Conservation (phyloP, 1,140 invertebrate species). For the Papilio helenus region DNA sequence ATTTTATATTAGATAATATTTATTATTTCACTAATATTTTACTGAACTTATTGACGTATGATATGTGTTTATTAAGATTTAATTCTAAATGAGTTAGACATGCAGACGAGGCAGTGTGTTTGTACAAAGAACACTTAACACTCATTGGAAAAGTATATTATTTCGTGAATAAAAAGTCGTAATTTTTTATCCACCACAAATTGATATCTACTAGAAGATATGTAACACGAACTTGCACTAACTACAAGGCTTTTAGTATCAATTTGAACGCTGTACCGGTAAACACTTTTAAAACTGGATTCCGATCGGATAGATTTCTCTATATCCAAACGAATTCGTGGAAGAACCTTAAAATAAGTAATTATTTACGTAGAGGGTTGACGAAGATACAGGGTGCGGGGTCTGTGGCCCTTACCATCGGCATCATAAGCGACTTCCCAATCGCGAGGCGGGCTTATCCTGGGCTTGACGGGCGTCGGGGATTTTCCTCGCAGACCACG, state of each 20-base stretch:
- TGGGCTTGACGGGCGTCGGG: slow-evolving; percentile 87
- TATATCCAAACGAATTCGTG: slow-evolving; percentile 32
- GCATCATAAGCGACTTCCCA: slow-evolving; percentile 87
- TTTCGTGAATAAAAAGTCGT: slow-evolving; percentile 68
- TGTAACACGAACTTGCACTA: slow-evolving; percentile 41
- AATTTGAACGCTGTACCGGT: slow-evolving; percentile 43
- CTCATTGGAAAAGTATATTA: slow-evolving; percentile 48
- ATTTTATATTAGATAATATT: background rate
- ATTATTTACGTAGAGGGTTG: slow-evolving; percentile 56
- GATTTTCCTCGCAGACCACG: slow-evolving; percentile 82
- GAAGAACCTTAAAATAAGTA: slow-evolving; percentile 36
- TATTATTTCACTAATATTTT: background rate
- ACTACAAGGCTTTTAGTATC: slow-evolving; percentile 42
- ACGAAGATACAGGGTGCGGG: slow-evolving; percentile 67
- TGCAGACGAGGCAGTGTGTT: slow-evolving; percentile 45
- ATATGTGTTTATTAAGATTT: background rate
- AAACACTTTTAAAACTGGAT: slow-evolving; percentile 19
- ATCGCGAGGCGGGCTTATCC: slow-evolving; percentile 85
- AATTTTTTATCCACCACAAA: slow-evolving; percentile 51
- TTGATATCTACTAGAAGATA: background rate
- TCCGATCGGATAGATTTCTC: slow-evolving; percentile 8
- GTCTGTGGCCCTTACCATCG: slow-evolving; percentile 85
- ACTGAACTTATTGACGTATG: background rate
- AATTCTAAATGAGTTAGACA: slow-evolving; percentile 34
- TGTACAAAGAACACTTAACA: slow-evolving; percentile 66